phyloP scores from a whole-genome alignment of 2,113 vertebrate species.

The Thamnophis sirtalis region DNA sequence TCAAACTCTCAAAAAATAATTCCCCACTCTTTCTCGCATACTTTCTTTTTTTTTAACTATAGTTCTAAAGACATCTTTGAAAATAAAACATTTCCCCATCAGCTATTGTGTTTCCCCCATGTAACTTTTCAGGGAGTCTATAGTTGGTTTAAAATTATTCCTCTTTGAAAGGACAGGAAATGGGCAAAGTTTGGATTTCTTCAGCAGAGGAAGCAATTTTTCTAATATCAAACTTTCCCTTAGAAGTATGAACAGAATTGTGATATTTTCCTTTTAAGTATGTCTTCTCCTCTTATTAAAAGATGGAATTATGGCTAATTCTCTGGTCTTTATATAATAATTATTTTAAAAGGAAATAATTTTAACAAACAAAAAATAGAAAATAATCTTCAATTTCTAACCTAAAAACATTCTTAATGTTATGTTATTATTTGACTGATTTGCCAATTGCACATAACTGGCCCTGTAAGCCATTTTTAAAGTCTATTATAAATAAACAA shows the following conservation, averaged over 20 bases:
- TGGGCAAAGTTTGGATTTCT: background rate
- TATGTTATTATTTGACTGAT: background rate
- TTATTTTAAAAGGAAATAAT: background rate
- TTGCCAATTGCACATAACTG: background rate
- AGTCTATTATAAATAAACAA: background rate
- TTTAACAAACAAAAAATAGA: background rate
- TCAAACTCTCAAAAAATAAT: background rate
- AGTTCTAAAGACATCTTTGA: background rate
- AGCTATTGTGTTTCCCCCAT: background rate
- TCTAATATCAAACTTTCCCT: background rate
- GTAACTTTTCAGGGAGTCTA: background rate
- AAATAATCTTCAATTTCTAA: background rate
- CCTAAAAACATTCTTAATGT: background rate
- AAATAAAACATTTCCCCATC: background rate
- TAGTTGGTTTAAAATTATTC: background rate
- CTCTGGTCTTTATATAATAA: background rate
- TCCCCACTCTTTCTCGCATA: background rate
- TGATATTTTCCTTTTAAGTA: background rate
- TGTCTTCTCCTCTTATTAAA: background rate
- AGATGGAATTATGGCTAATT: background rate
- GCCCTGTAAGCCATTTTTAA: background rate
- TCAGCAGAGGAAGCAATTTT: background rate
- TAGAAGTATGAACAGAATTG: background rate
- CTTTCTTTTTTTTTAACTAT: background rate
- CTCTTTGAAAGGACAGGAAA: background rate